A percentile compares a stretch with the other conserved stretches of the same genome.
phyloP scores from a whole-genome alignment of 2,113 vertebrate species.

The Probosciger aterrimus region DNA sequence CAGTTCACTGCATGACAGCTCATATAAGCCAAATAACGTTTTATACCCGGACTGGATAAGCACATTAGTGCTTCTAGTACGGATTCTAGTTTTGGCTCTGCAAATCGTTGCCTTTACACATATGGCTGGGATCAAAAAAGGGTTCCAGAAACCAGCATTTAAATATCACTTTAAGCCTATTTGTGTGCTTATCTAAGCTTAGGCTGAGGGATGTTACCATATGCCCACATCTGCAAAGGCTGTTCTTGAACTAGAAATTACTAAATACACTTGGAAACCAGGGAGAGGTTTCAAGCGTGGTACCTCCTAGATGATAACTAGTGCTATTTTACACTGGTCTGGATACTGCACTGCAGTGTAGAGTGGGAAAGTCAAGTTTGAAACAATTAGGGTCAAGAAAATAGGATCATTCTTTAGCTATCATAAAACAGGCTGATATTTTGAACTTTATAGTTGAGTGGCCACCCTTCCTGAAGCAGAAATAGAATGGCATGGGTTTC shows the following conservation, averaged over 20 bases:
- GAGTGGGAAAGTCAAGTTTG: background rate
- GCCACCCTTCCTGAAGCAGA: background rate
- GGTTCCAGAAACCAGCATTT: background rate
- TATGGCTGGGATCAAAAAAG: background rate
- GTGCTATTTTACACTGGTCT: background rate
- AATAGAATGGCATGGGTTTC: background rate
- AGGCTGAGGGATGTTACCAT: background rate
- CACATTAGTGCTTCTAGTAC: background rate
- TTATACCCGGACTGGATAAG: constrained; percentile 7
- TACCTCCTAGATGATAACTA: background rate
- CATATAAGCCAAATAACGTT: background rate
- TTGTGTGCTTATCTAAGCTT: background rate
- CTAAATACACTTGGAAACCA: background rate
- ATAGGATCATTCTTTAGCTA: background rate
- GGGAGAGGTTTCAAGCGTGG: background rate
- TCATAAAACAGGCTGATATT: background rate
- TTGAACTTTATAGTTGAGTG: background rate
- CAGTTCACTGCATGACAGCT: constrained; percentile 28
- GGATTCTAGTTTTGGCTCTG: background rate
- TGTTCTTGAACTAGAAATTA: background rate
- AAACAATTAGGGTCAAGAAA: background rate
- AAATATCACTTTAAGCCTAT: background rate
- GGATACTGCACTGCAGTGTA: background rate
- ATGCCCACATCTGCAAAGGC: background rate
- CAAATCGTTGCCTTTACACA: background rate